These are phyloP conservation scores for Pelobates cultripes DNA, from an alignment of 2,797 vertebrate species.

Conservation along the genomic window DNA sequence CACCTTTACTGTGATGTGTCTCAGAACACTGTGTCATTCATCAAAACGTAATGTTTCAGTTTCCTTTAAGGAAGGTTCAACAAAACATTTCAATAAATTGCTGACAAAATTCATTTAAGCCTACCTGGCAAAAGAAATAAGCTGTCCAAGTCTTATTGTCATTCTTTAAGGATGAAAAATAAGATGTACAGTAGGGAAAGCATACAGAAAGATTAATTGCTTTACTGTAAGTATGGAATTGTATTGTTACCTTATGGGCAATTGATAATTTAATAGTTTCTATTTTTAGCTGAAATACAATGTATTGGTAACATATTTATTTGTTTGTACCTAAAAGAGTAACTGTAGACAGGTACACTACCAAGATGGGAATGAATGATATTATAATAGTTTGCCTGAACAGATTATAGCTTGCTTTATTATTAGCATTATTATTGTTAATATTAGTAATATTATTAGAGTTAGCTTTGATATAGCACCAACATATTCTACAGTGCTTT, in stretches of 20 bases:
- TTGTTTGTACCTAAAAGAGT: no score
- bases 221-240: conserved; percentile 2
- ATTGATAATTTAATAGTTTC: no score
- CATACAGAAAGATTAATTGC: not conserved
- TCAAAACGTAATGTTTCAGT: conserved; percentile 48
- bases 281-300: no score
- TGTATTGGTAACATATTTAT: no score
- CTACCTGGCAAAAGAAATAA: not conserved
- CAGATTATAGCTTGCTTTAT: no score
- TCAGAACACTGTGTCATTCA: conserved; percentile 26
- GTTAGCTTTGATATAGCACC: no score
- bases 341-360: no score
- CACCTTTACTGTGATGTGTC: not conserved
- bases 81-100: conserved; percentile 45
- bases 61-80: conserved; percentile 49
- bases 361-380: no score
- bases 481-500: no score
- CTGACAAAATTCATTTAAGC: conserved; percentile 40
- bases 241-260: not conserved
- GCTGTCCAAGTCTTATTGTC: conserved; percentile 14
- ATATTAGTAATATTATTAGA: no score
- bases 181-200: not conserved
- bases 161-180: conserved; percentile 1
- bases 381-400: no score
- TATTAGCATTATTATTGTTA: no score